Evolutionary conservation across 1,140 invertebrate species (phyloP).

Genomic region (Cydia fagiglandana): DNA sequence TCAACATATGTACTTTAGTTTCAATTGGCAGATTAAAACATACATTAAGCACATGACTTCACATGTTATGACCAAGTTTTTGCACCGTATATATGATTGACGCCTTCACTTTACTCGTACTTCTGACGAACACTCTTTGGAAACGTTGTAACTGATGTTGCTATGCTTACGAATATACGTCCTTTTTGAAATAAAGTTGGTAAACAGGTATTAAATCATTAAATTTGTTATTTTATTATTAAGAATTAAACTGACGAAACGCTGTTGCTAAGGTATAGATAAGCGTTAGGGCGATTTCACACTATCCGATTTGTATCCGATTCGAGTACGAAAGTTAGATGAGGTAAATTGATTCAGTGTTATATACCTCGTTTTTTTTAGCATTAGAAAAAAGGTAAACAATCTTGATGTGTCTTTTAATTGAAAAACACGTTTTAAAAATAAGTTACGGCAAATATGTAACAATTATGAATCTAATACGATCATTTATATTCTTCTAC

Average conservation of each 20-base stretch:
- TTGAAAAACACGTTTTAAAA: no score
- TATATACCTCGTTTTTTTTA: no score
- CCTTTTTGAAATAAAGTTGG: neutral
- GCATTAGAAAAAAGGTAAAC: no score
- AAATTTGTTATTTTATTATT: neutral
- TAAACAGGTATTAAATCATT: neutral
- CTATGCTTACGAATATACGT: neutral
- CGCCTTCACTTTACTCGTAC: neutral
- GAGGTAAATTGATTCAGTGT: no score
- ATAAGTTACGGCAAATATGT: no score
- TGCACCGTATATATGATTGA: neutral
- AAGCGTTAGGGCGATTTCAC: neutral
- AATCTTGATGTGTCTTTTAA: no score
- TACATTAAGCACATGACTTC: conserved; percentile 7
- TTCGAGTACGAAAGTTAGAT: no score
- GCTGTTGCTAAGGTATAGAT: neutral
- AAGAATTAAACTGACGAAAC: neutral
- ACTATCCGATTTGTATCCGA: no score
- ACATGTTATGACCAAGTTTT: neutral
- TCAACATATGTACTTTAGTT: no score
- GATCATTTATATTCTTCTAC: no score
- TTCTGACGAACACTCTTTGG: neutral
- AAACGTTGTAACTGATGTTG: neutral
- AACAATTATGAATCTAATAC: no score
- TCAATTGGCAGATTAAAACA: neutral